Evolutionary conservation across 2,797 vertebrate genomes (phyloP), one percentile per base, ranked within the genome.

Genomic region (Euthynnus affinis): DNA sequence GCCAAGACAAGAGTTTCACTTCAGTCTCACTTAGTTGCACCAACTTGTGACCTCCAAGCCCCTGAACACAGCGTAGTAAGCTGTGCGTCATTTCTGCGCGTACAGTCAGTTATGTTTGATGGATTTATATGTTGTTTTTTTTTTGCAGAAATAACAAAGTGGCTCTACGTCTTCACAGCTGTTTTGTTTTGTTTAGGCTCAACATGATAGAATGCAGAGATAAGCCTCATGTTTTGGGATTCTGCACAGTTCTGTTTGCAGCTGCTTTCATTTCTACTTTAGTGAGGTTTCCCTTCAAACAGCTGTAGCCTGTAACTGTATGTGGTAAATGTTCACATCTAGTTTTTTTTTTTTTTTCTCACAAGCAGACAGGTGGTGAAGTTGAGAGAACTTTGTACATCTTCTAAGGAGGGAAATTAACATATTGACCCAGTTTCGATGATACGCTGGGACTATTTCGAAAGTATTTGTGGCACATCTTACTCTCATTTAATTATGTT

Each of bases 181-280:
- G 55, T 56, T 55, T 20, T 59, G 18, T 73, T 60, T n/a, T 59
- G 15, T 73, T 60, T n/a, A 15, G 32, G 32, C 52, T 68, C 8
- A 77, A 0, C 14, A 20, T 32, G 32, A 22, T 32, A 10, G 22
- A 44, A 49, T 66, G 3, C 34, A 20, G 2, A 7, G 29, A 63
- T 48, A 61, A 61, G 22, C 15, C 64, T n/a, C 14, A 7, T 7
- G 27, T 68, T 73, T 75, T n/a, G n/a, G 18, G 27, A 6, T 49
- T 12, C 53, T 67, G 12, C 51, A 14, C 5, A 42, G 0, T 42
- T 58, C 12, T 44, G 25, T 53, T 55, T 57, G 56, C n/a, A 32
- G 14, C 58, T 64, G 32, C 12, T 78, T 69, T 76, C 27, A n/a
- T 68, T 86, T 82, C 58, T 79, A 80, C 25, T 37, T 53, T 23